Conservation (phyloP, 1,140 invertebrate genomes). For the Drosophila malerkotliana region DNA sequence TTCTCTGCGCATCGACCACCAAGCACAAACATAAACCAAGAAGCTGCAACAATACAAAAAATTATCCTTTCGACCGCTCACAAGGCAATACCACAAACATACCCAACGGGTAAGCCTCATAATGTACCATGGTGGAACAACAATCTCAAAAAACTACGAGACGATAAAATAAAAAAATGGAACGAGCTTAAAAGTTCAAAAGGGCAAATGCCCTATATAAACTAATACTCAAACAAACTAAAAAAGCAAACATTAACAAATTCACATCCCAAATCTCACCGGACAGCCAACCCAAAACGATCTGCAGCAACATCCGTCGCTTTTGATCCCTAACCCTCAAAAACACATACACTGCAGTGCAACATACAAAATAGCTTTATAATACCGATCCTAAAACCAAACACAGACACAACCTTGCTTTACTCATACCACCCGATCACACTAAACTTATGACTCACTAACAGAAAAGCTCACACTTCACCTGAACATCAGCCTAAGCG, state of each 20-base stretch:
- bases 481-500: too few species aligned
- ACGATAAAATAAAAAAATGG: constrained; percentile 1
- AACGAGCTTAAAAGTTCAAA: neutral
- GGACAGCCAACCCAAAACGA: constrained; percentile 11
- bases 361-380: constrained; percentile 32
- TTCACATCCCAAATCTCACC: constrained; percentile 17
- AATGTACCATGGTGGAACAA: constrained; percentile 1
- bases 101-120: too few species aligned
- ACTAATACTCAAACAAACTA: neutral
- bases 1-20: neutral
- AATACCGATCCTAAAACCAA: constrained; percentile 34
- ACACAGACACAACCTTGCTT: neutral
- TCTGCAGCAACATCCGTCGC: constrained; percentile 12
- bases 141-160: constrained; percentile 7
- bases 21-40: neutral
- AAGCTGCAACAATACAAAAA: neutral
- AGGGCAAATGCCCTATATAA: too few species aligned
- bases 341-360: constrained; percentile 20
- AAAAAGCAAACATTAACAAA: neutral
- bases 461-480: neutral
- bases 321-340: constrained; percentile 5
- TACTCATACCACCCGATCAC: constrained; percentile 16
- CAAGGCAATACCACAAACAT: too few species aligned
- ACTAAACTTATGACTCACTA: constrained; percentile 3
- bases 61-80: too few species aligned